Evolutionary conservation across 2,888 invertebrate genomes (phyloP).

Genomic region (Macaria notata): DNA sequence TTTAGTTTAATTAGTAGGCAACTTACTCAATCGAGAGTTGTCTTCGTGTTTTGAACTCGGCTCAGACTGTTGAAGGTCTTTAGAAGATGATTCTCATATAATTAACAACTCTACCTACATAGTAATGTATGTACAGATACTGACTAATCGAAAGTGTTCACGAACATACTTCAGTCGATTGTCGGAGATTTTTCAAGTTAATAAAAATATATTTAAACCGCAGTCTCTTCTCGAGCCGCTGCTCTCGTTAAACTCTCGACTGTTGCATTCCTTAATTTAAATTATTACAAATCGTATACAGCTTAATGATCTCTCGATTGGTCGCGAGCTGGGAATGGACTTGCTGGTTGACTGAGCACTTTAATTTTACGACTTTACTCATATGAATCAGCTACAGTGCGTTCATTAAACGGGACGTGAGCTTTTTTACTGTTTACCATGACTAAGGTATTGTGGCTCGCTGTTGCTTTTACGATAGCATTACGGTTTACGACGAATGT

Average conservation of each 20-base stretch:
- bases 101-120: too few relatives aligned
- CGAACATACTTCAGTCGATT: too few relatives aligned
- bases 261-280: conserved; percentile 14
- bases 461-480: conserved; percentile 29
- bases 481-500: conserved; percentile 12
- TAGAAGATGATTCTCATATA: too few relatives aligned
- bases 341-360: conserved; percentile 53
- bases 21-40: too few relatives aligned
- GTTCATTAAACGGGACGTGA: conserved; percentile 56
- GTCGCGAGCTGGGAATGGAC: conserved; percentile 45
- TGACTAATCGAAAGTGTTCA: too few relatives aligned
- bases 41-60: too few relatives aligned
- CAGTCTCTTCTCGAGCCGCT: conserved; percentile 8
- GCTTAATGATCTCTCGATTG: conserved; percentile 39
- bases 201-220: conserved; percentile 7
- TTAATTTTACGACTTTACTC: conserved; percentile 59
- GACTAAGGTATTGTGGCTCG: conserved; percentile 46
- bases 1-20: too few relatives aligned
- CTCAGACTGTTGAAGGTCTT: too few relatives aligned
- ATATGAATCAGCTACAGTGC: conserved; percentile 62
- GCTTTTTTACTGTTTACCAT: conserved; percentile 47
- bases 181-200: too few relatives aligned
- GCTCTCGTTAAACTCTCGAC: conserved; percentile 12
- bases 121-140: too few relatives aligned
- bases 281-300: conserved; percentile 28